A percentile compares a stretch with the other conserved stretches of the same genome.
These are phyloP conservation scores for Bombus pascuorum DNA, from an alignment of 1,140 invertebrate species.

Conservation along the genomic window DNA sequence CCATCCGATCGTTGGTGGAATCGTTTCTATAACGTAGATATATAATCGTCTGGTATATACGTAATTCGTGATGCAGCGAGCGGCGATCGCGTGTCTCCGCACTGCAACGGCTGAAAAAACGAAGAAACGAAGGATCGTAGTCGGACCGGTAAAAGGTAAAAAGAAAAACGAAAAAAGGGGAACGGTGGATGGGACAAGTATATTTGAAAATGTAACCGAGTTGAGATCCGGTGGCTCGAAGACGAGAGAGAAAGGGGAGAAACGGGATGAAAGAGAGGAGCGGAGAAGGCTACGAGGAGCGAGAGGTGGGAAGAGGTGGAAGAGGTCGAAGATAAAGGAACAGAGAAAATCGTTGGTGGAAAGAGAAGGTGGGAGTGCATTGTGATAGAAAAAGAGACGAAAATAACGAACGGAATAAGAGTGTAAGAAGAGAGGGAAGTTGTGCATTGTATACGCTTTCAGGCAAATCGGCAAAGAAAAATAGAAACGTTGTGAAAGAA, in stretches of 20 bases:
- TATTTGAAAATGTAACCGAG: conserved; percentile 65
- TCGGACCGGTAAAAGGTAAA: conserved; percentile 2
- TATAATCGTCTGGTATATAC: neutral
- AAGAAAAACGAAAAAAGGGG: neutral
- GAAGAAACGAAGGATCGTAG: neutral
- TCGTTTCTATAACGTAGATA: neutral
- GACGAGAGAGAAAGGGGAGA: conserved; percentile 50
- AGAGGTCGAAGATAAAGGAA: conserved; percentile 51
- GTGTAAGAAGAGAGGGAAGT: neutral
- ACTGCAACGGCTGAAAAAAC: neutral
- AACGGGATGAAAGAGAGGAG: conserved; percentile 44
- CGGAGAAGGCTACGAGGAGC: conserved; percentile 30
- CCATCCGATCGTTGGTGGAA: neutral
- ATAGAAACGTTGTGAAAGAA: conserved; percentile 6
- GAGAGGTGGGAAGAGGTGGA: neutral
- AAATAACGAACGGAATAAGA: conserved; percentile 27
- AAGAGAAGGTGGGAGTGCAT: conserved; percentile 9
- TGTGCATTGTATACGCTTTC: conserved; percentile 1
- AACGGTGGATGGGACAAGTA: conserved; percentile 37
- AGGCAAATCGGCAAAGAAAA: neutral
- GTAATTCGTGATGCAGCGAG: neutral
- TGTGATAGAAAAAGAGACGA: conserved; percentile 28
- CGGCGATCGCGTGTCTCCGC: neutral
- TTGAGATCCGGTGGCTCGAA: conserved; percentile 54
- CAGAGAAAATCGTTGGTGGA: conserved; percentile 26